These are phyloP conservation scores for Himalopsyche phryganea DNA, from an alignment of 1,140 invertebrate genomes.

Conservation along the genomic window DNA sequence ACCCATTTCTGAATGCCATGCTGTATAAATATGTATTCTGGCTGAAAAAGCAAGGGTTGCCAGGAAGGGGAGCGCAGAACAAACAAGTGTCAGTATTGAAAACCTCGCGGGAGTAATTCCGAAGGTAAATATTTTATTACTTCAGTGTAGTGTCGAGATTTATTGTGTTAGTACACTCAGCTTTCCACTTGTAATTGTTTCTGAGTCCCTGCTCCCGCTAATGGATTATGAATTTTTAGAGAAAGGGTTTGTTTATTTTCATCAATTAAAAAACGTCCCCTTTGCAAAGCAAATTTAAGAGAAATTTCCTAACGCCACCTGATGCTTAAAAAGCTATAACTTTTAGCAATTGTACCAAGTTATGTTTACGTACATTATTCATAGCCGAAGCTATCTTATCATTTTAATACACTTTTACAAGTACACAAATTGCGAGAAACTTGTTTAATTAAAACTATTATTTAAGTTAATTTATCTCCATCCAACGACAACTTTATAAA, in stretches of 20 bases:
- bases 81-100: constrained; percentile 36
- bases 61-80: constrained; percentile 21
- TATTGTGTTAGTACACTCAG: constrained; percentile 33
- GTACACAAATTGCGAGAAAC: too few species aligned
- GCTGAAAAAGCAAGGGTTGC: constrained; percentile 34
- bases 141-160: constrained; percentile 35
- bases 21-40: constrained; percentile 21
- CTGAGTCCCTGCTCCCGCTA: constrained; percentile 21
- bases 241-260: constrained; percentile 20
- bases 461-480: too few species aligned
- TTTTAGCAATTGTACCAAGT: too few species aligned
- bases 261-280: constrained; percentile 28
- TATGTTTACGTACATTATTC: too few species aligned
- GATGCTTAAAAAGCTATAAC: not conserved
- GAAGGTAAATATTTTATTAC: constrained; percentile 36
- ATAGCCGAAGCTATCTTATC: too few species aligned
- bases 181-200: constrained; percentile 27
- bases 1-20: not conserved
- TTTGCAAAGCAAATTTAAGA: not conserved
- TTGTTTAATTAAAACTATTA: too few species aligned
- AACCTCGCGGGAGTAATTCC: constrained; percentile 35
- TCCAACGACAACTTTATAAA: too few species aligned
- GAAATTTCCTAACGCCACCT: not conserved
- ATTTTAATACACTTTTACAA: too few species aligned
- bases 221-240: constrained; percentile 35